Conservation (phyloP, 2,888 invertebrate genomes). For the Dione vanillae region DNA sequence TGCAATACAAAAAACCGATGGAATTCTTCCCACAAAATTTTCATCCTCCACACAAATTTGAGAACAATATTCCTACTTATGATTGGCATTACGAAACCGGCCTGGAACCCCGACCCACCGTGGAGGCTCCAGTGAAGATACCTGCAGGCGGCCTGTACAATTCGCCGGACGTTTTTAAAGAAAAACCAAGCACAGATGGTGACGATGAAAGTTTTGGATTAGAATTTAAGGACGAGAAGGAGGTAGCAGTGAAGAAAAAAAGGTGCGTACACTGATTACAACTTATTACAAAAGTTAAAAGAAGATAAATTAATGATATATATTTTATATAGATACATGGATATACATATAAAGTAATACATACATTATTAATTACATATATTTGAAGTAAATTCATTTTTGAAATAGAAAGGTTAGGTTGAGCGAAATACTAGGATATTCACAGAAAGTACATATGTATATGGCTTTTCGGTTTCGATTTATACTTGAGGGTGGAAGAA, state of each 20-base stretch:
- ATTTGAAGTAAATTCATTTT: too few relatives aligned
- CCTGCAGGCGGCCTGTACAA: slow-evolving; percentile 72
- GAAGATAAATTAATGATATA: too few relatives aligned
- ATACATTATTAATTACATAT: too few relatives aligned
- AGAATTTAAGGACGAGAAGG: slow-evolving; percentile 39
- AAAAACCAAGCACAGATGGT: slow-evolving; percentile 55
- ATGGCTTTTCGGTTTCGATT: too few relatives aligned
- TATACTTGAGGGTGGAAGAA: too few relatives aligned
- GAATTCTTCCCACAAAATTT: slow-evolving; percentile 7
- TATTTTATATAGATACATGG: too few relatives aligned
- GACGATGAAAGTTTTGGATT: slow-evolving; percentile 38
- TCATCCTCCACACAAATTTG: slow-evolving; percentile 62
- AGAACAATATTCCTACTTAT: slow-evolving; percentile 56
- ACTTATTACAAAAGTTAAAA: too few relatives aligned
- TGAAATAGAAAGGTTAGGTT: too few relatives aligned
- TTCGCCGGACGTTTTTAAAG: slow-evolving; percentile 63
- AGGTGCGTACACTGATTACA: too few relatives aligned
- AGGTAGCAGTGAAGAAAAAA: slow-evolving; percentile 40
- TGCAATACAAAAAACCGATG: slow-evolving; percentile 48
- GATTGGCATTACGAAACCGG: slow-evolving; percentile 53
- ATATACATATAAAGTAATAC: too few relatives aligned
- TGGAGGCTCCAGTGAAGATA: slow-evolving; percentile 58
- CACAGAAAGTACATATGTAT: too few relatives aligned
- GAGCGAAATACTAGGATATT: too few relatives aligned
- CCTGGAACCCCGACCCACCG: slow-evolving; percentile 65